A percentile compares a stretch with the other conserved stretches of the same genome.
phyloP scores from a whole-genome alignment of 2,888 invertebrate species.

The Plagiodera versicolora region DNA sequence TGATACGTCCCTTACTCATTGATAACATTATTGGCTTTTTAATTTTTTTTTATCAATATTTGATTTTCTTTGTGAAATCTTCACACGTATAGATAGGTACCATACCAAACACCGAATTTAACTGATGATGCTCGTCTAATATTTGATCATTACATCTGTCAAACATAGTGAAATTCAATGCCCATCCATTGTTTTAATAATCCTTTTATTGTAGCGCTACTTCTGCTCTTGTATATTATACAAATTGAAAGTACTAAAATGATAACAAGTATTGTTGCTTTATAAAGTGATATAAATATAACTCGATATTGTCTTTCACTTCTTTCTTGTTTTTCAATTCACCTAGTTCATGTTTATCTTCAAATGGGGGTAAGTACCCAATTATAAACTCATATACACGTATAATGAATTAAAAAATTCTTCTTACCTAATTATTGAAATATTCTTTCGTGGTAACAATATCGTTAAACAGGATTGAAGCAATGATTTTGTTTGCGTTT shows the following conservation, averaged over 20 bases:
- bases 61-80: not conserved
- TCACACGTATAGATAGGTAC: not conserved
- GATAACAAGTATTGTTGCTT: not conserved
- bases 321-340: not conserved
- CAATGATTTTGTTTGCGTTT: no score
- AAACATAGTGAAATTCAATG: not conserved
- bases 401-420: no score
- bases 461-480: no score
- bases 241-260: no score
- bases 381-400: no score
- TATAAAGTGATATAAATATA: not conserved
- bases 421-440: no score
- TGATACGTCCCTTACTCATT: no score
- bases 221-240: not conserved
- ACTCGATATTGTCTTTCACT: no score
- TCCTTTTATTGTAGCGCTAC: not conserved
- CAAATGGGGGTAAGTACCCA: not conserved
- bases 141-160: not conserved
- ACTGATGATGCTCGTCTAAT: not conserved
- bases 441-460: no score
- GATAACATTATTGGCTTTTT: no score
- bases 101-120: not conserved
- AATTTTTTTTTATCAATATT: no score
- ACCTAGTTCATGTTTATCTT: not conserved
- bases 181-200: not conserved